Base-by-base conservation (phyloP, 2,113 vertebrate genomes). In the Muntiacus reevesi region DNA sequence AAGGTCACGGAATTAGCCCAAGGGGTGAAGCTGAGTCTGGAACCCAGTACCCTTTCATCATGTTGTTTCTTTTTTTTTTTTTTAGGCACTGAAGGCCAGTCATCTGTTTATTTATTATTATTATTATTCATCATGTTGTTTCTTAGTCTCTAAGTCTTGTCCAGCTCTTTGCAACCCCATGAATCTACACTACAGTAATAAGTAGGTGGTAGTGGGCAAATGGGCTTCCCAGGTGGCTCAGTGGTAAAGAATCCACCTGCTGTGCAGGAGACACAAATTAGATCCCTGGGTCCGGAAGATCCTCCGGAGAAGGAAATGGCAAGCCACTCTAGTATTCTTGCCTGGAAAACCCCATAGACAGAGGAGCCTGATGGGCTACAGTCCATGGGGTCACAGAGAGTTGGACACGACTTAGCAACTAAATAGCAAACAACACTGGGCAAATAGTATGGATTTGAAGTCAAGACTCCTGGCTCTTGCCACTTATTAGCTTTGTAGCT, bases 391-490 rank as follows among this genome's bases (percentile, higher is more conserved):
- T 71, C 19, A 71, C n/a, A 23, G 67, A 71, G n/a, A 40, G n/a
- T 23, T 71, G 67, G n/a, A 71, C 67, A 40, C 21, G 5, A 71
- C n/a, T 40, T 71, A 23, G n/a, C 11, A 11, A 40, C 19, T 71
- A 12, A 71, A 40, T 71, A 40, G 40, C 67, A 71, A 71, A 71
- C 67, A 71, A 40, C 67, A 23, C 67, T 91, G 55, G 90, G 40
- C 96, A 97, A 95, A 93, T 86, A 94, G 43, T 94, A 15, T 93
- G 60, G 85, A 85, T 98, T 95, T 95, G 94, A 94, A 98, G 96
- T 98, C 96, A 86, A 83, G 97, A 97, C 96, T 97, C 97, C 67
- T 98, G 96, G 86, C 93, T 67, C 2, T 87, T 96, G 95, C 96
- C 81, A 78, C 54, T 57, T 92, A 50, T 1, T 79, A 88, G 76